phyloP scores from a whole-genome alignment of 2,113 vertebrate species.

The Micronisus gabar region DNA sequence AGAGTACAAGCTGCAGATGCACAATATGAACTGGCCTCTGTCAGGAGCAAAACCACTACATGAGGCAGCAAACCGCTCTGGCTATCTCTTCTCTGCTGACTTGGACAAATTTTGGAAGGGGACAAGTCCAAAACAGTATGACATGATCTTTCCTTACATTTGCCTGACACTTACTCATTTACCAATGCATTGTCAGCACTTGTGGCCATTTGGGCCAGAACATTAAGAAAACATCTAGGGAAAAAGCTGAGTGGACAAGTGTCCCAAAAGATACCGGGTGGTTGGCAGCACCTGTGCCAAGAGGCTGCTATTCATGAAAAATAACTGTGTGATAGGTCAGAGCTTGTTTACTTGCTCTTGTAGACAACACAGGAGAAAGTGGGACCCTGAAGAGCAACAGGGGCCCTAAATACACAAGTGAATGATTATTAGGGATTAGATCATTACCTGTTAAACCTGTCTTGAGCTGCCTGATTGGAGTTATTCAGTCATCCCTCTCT shows the following conservation, averaged over 20 bases:
- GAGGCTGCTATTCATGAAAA: not conserved
- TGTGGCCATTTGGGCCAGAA: not conserved
- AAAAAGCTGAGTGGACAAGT: conserved; percentile 7
- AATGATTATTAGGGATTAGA: not conserved
- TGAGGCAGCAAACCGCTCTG: not conserved
- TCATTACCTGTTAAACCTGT: not conserved
- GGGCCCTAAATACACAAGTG: not conserved
- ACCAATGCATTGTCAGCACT: not conserved
- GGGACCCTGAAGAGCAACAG: not conserved
- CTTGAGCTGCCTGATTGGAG: not conserved
- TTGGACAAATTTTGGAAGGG: not conserved
- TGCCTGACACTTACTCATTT: not conserved
- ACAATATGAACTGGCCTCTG: not conserved
- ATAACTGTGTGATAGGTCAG: not conserved
- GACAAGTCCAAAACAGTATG: not conserved
- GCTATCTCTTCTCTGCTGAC: not conserved
- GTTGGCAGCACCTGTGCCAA: not conserved
- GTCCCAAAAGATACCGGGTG: not conserved
- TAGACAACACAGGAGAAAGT: not conserved
- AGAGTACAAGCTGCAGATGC: not conserved
- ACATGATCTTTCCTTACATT: not conserved
- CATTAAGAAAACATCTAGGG: not conserved
- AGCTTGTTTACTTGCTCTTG: not conserved
- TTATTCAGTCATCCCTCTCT: not conserved
- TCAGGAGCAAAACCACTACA: not conserved